Evolutionary conservation across 2,797 vertebrate genomes (phyloP).

Genomic region (Rhinichthys osculus): DNA sequence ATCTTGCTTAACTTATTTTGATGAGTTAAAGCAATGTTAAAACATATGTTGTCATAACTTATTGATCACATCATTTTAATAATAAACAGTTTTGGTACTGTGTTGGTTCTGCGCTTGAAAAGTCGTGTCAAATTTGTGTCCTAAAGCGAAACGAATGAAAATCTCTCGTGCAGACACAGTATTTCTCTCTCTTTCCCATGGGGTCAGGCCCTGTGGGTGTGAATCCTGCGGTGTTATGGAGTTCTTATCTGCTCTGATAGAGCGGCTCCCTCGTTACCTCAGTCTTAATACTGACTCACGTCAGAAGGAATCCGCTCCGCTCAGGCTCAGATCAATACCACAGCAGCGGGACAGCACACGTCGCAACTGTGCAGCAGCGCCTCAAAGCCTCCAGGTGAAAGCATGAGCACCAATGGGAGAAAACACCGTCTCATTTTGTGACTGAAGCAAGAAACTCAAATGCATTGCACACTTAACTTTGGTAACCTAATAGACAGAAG

Average conservation of each 20-base stretch:
- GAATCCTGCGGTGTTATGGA: conserved; percentile 75
- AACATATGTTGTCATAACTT: too few relatives aligned
- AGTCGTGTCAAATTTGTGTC: not conserved
- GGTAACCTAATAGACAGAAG: not conserved
- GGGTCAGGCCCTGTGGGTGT: conserved; percentile 80
- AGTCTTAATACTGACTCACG: conserved; percentile 79
- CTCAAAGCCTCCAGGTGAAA: conserved; percentile 68
- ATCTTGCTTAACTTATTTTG: too few relatives aligned
- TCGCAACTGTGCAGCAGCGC: conserved; percentile 63
- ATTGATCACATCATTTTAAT: too few relatives aligned
- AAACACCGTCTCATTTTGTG: conserved; percentile 43
- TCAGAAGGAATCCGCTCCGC: conserved; percentile 81
- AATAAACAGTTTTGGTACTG: not conserved
- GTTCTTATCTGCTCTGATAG: conserved; percentile 79
- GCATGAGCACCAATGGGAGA: conserved; percentile 63
- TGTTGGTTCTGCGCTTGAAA: not conserved
- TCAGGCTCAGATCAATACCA: conserved; percentile 77
- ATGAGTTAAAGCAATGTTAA: too few relatives aligned
- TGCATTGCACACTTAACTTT: conserved; percentile 15
- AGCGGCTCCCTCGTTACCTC: conserved; percentile 78
- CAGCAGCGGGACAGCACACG: conserved; percentile 70
- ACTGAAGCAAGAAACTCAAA: conserved; percentile 40
- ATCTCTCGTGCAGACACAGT: not conserved
- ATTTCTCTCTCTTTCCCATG: conserved; percentile 65
- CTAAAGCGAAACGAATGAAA: not conserved